Evolutionary conservation across 2,113 vertebrate genomes (phyloP).

Genomic region (Diphyllodes magnificus): DNA sequence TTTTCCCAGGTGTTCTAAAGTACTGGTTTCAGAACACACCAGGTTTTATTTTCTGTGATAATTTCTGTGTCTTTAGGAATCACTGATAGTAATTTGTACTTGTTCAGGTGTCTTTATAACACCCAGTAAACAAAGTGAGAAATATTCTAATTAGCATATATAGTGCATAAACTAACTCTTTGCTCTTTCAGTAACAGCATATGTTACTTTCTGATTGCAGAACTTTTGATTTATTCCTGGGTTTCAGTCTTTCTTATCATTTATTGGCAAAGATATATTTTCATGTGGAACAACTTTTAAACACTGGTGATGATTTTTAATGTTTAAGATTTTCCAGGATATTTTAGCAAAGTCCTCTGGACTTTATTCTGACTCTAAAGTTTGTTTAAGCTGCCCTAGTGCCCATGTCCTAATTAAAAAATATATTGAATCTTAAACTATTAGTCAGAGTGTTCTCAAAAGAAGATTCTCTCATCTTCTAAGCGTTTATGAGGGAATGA

Average conservation of each 20-base stretch:
- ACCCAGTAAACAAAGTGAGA: background rate
- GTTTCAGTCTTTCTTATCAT: background rate
- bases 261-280: background rate
- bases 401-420: background rate
- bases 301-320: background rate
- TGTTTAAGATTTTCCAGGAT: background rate
- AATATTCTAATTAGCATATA: background rate
- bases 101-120: background rate
- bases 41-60: background rate
- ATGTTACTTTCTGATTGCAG: background rate
- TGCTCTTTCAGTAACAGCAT: background rate
- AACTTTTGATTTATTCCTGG: background rate
- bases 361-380: background rate
- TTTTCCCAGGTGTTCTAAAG: background rate
- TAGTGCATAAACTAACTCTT: background rate
- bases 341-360: background rate
- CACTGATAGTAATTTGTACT: background rate
- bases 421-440: background rate
- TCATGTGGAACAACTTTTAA: background rate
- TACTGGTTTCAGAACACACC: background rate
- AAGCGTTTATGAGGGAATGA: background rate
- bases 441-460: background rate
- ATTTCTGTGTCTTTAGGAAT: background rate
- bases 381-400: background rate
- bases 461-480: background rate